Evolutionary conservation across 2,888 invertebrate species (phyloP).

Genomic region (Heliconius erato): DNA sequence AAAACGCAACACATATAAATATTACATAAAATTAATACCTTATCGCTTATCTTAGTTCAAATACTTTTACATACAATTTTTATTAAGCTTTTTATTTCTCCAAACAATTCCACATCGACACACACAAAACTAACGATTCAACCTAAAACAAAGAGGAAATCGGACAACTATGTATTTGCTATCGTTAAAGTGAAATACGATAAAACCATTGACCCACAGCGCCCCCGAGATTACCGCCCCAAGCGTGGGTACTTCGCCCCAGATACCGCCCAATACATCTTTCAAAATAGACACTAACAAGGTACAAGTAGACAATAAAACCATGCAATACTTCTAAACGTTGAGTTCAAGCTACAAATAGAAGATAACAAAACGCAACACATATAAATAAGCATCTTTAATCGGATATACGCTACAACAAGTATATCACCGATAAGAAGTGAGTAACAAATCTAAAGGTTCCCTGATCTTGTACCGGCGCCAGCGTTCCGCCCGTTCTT

Average conservation of each 20-base stretch:
- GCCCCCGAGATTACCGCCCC: constrained; percentile 53
- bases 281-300: constrained; percentile 64
- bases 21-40: too few species aligned
- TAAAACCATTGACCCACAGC: constrained; percentile 53
- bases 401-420: constrained; percentile 56
- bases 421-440: constrained; percentile 72
- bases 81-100: too few species aligned
- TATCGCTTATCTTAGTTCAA: too few species aligned
- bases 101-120: background rate
- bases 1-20: too few species aligned
- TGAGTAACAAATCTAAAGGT: constrained; percentile 73
- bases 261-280: constrained; percentile 58
- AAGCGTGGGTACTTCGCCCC: constrained; percentile 57
- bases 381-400: constrained; percentile 42
- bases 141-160: constrained; percentile 41
- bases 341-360: constrained; percentile 49
- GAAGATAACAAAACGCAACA: constrained; percentile 33
- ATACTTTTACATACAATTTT: too few species aligned
- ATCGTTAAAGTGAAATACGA: constrained; percentile 50
- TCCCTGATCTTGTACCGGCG: constrained; percentile 77
- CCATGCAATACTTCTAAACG: constrained; percentile 54
- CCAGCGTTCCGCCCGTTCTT: constrained; percentile 70
- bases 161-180: constrained; percentile 44
- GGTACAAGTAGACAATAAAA: constrained; percentile 62
- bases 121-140: constrained; percentile 36